Conservation (phyloP, 1,140 invertebrate species). For the Drosophila malerkotliana region DNA sequence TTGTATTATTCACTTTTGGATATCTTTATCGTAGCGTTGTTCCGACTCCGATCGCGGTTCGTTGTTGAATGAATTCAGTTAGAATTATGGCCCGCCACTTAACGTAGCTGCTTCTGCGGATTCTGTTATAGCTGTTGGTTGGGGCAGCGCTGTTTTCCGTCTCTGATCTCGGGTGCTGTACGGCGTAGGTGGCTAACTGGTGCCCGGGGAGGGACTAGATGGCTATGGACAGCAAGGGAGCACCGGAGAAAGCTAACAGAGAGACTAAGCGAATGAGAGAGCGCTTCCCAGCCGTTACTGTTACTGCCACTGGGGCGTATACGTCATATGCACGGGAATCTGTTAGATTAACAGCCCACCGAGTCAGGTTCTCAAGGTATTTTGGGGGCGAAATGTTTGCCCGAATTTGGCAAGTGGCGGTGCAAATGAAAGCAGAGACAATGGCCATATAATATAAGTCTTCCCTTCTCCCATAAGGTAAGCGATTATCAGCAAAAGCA, state of each 20-base stretch:
- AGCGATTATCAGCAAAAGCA: slow-evolving; percentile 16
- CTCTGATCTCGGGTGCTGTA: slow-evolving; percentile 9
- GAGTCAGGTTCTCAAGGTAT: slow-evolving; percentile 19
- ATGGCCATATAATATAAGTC: neutral
- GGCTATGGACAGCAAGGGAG: neutral
- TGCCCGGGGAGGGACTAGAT: neutral
- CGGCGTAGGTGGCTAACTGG: slow-evolving; percentile 34
- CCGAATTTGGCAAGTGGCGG: slow-evolving; percentile 39
- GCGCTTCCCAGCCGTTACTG: slow-evolving; percentile 36
- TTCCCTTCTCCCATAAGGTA: slow-evolving; percentile 7
- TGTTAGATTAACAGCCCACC: slow-evolving; percentile 18
- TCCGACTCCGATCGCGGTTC: slow-evolving; percentile 62
- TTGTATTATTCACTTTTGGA: slow-evolving; percentile 1
- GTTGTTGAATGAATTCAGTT: slow-evolving; percentile 66
- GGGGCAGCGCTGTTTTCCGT: slow-evolving; percentile 32
- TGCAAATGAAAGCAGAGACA: slow-evolving; percentile 19
- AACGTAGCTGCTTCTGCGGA: slow-evolving; percentile 51
- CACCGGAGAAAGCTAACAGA: slow-evolving; percentile 9
- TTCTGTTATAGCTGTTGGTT: slow-evolving; percentile 28
- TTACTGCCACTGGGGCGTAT: slow-evolving; percentile 41
- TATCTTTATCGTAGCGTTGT: slow-evolving; percentile 46
- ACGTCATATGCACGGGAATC: slow-evolving; percentile 18
- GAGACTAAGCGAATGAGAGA: neutral
- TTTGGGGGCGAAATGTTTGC: slow-evolving; percentile 47
- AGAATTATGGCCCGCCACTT: slow-evolving; percentile 59